Evolutionary conservation across 1,140 invertebrate genomes (phyloP).

Genomic region (Papilio machaon): DNA sequence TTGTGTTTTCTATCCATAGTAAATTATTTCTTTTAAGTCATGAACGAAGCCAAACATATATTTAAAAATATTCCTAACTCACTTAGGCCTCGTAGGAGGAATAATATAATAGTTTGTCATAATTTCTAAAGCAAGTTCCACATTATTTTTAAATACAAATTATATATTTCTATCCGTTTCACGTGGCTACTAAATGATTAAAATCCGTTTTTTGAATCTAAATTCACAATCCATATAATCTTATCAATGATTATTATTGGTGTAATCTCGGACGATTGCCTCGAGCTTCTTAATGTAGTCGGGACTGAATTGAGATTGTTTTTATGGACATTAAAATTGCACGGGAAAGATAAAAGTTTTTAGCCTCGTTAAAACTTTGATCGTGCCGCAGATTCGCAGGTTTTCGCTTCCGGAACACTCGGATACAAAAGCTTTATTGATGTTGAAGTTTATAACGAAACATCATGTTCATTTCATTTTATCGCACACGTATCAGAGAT

Average conservation of each 20-base stretch:
- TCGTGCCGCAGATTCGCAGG: conserved; percentile 1
- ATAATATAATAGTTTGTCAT: too few relatives aligned
- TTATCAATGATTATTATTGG: not conserved
- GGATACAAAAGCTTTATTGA: not conserved
- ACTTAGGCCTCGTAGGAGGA: too few relatives aligned
- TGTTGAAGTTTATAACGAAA: conserved; percentile 12
- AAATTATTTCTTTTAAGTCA: too few relatives aligned
- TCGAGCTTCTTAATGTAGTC: not conserved
- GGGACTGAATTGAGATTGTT: conserved; percentile 9
- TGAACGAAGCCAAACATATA: too few relatives aligned
- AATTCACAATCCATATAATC: not conserved
- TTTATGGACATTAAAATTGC: conserved; percentile 26
- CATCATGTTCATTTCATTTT: not conserved
- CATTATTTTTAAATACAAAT: too few relatives aligned
- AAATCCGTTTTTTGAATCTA: not conserved
- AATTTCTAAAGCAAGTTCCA: too few relatives aligned
- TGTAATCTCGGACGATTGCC: not conserved
- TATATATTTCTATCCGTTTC: too few relatives aligned
- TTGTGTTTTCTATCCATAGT: too few relatives aligned
- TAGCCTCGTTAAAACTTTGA: conserved; percentile 25
- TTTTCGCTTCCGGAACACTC: conserved; percentile 5
- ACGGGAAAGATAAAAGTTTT: conserved; percentile 22
- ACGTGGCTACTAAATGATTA: not conserved
- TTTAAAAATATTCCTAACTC: too few relatives aligned
- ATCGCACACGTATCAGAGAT: not conserved